Base-by-base conservation (phyloP, 2,888 invertebrate species). In the Lepeophtheirus nordmannii region DNA sequence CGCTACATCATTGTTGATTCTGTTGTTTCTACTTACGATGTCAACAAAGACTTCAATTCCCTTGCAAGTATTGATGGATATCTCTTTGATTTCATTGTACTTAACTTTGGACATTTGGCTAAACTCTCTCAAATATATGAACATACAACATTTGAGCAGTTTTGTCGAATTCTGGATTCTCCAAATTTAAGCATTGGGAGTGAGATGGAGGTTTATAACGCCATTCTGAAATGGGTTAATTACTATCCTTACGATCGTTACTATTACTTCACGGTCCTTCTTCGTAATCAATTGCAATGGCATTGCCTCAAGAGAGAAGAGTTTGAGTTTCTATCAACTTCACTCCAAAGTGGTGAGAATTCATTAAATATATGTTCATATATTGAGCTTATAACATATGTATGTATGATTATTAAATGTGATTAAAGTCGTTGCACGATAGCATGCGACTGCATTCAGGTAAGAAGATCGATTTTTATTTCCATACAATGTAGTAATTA, bases 201-300 rank as follows among this genome's bases (percentile, higher is more conserved):
- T 17, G 60, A 60, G 39, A 30, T 17, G 17, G 39, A 60, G 23
- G n/a, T 38, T 30, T 60, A 38, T 37, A 23, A 60, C 1, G 60
- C 60, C 22, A 38, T 60, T 60, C 38, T 60, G 30, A 38, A 60
- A 60, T 60, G 60, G 60, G 60, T 60, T 22, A 30, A 60, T 37
- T 46, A 46, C 53, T 60, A 60, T 60, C 37, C 30, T 12, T 37
- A 38, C 23, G 60, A 60, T 37, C 60, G 60, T 37, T 60, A 60
- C 23, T 37, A 38, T 60, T 38, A 60, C 30, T 38, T 60, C 17
- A 17, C 30, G 22, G 30, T 38, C n/a, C 60, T 60, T 20, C 60
- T 60, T 38, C 60, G 53, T 14, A 46, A 60, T 17, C 37, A 60
- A 30, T 17, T 60, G 17, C 60, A 60, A 30, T 60, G 60, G 60